Evolutionary conservation across 2,888 invertebrate species (phyloP), one percentile per base, ranked within the genome.

Genomic region (Osmoderma eremita): DNA sequence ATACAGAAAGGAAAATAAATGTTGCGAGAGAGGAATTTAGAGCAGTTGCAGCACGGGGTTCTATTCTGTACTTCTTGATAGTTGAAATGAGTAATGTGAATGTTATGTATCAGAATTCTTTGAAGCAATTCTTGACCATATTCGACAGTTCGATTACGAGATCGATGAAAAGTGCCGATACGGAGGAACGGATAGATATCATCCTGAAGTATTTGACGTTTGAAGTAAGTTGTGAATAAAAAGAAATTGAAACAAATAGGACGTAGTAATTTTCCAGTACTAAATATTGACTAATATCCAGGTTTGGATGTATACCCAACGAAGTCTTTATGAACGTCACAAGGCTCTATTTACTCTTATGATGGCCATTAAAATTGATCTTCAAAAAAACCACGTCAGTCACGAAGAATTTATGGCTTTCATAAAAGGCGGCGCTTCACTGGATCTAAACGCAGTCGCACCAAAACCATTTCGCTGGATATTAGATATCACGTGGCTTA

Each of bases 41-140:
- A 72, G 94, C 97, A 0, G 97, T 98, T 0, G 98, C 98, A 1
- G 93, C 94, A 0, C 86, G 97, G 73, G 97, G 97, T 13, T 96
- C 96, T 0, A 96, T 97, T 65, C 84, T 98, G 1, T 98, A 98
- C 79, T 98, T 98, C 80, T 85, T 98, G 42, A 97, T 98, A 69
- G 97, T 97, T 0, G 97, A 98, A 84, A 97, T 98, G 97, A 94
- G 94, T 77, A 92, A 95, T 78, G 97, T 98, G 0, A 97, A 97
- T 78, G 88, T 91, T 6, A 98, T 98, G 97, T 98, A 98, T 79
- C 98, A 98, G 82, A 97, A 97, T 75, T 95, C 97, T 0, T 84
- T 98, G 56, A 94, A 94, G 78, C 97, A 98, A 80, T 98, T 98
- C 83, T 84, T 98, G 48, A 93, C 89, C 10, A 91, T 97, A 70